Evolutionary conservation across 1,140 invertebrate genomes (phyloP), one percentile per base, ranked within the genome.

Genomic region (Globodera ellingtonae): DNA sequence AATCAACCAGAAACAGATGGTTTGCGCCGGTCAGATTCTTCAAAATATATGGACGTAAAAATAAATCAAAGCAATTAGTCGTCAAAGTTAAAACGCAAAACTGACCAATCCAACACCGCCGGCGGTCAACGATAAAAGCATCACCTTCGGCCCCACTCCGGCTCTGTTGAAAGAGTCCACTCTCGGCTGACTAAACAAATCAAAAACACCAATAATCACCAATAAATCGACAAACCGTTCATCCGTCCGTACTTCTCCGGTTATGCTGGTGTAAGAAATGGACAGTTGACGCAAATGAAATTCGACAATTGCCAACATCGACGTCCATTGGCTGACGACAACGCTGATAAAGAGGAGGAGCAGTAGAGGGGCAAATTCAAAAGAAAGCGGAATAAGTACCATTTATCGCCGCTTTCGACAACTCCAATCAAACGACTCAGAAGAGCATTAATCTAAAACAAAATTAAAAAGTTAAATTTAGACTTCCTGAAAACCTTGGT

Each of bases 1-100:
- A 91, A 90, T 98, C 96, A 3, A 96, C 86, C 5, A 98, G 87
- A 67, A 97, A 92, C 10, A 98, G 90, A 90, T 97, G 94, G 91
- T 95, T 97, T 0, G 92, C 95, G 24, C 95, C 95, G 79, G 94
- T 92, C 46, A 97, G 90, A 91, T 97, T 97, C 73, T 75, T 72
- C n/a, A 24, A 46, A 46, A 21, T 24, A 47, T n/a, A 21, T 1
- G 18, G 18, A 24, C 21, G n/a, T 24, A 21, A 46, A 7, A 72
- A 72, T 72, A n/a, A 75, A 75, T 70, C n/a, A 70, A 15, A 9
- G 4, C 9, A 70, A 35, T 15, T 35, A 15, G 35, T 35, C n/a
- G 24, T 24, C 7, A 13, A 18, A 24, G 13, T 35, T 47, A 44
- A 50, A 72, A 72, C 5, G 35, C 35, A 35, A 72, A 72, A 72